These are phyloP conservation scores for Coregonus sp. DNA, from an alignment of 2,797 vertebrate genomes.

Conservation along the genomic window DNA sequence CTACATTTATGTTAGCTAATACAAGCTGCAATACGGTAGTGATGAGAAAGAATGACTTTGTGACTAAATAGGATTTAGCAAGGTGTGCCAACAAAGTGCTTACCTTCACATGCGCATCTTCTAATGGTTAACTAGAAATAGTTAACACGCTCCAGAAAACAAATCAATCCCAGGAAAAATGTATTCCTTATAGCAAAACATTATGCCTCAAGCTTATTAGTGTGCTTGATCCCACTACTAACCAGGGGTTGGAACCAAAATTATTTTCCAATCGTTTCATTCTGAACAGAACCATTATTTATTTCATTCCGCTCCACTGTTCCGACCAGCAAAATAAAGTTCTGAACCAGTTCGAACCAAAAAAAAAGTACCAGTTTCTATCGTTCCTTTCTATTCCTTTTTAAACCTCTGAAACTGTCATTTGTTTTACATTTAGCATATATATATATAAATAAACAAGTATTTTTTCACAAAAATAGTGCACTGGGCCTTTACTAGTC, in stretches of 20 bases:
- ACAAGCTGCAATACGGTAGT: neutral
- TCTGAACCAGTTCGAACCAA: too few relatives aligned
- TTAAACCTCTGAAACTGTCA: too few relatives aligned
- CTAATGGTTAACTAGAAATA: neutral
- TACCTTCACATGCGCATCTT: neutral
- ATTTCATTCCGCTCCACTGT: too few relatives aligned
- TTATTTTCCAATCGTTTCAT: too few relatives aligned
- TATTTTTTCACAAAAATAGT: too few relatives aligned
- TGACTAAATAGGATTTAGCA: neutral
- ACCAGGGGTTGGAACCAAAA: neutral
- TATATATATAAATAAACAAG: too few relatives aligned
- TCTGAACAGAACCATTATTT: too few relatives aligned
- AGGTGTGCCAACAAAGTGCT: neutral
- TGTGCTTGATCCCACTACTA: neutral
- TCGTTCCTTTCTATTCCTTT: too few relatives aligned
- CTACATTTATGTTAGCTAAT: neutral
- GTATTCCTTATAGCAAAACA: neutral
- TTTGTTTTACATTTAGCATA: too few relatives aligned
- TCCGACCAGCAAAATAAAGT: too few relatives aligned
- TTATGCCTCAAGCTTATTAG: slow-evolving; percentile 2
- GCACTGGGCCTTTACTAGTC: too few relatives aligned
- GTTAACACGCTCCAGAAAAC: neutral
- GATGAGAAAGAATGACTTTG: neutral
- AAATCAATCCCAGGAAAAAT: neutral
- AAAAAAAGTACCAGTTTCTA: too few relatives aligned